Evolutionary conservation across 2,113 vertebrate genomes (phyloP), one percentile per base, ranked within the genome.

Genomic region (Pelecanus crispus): DNA sequence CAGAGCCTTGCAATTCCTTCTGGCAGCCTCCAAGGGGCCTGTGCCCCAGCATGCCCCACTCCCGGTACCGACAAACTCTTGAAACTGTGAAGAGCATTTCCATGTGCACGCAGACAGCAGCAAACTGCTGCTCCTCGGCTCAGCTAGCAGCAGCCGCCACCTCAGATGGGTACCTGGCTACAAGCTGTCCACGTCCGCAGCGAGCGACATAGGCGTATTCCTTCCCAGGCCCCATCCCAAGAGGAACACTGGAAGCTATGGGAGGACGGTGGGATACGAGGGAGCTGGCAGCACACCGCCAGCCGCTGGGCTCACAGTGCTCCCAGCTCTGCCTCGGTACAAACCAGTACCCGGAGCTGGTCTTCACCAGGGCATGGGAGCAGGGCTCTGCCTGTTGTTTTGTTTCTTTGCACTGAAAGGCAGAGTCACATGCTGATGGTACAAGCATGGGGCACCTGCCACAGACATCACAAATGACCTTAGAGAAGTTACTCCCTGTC

Each of bases 161-260:
- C 42, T 42, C 67, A 66, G 1, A 50, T 4, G 34, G 49, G 67
- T 25, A 31, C 40, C 32, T 59, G 61, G 22, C 29, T 84, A 47
- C 73, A 62, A 52, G 67, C 47, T 9, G 15, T 16, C 42, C 53
- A 19, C 1, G 8, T 10, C 40, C 3, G 3, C 25, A 50, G 13
- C 5, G 44, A 75, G 25, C 2, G 25, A 38, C 0, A 1, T 5
- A 25, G 25, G 24, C 21, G 28, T 1, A 21, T 4, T 52, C 38
- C 49, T 71, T 49, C 29, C 45, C 61, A 61, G 25, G 28, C 6
- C 15, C 32, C 71, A 70, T 13, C 26, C 38, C 61, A 82, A 52
- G 11, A 52, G 58, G 8, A 42, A 26, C 16, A 45, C 26, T 1
- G 36, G 80, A 67, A 88, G 53, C 47, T 58, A 38, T 17, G 36